Evolutionary conservation across 92 coral and sea anemone genomes (phyloP), one percentile per base, ranked within the genome.

Genomic region (Parazoanthus swiftii): DNA sequence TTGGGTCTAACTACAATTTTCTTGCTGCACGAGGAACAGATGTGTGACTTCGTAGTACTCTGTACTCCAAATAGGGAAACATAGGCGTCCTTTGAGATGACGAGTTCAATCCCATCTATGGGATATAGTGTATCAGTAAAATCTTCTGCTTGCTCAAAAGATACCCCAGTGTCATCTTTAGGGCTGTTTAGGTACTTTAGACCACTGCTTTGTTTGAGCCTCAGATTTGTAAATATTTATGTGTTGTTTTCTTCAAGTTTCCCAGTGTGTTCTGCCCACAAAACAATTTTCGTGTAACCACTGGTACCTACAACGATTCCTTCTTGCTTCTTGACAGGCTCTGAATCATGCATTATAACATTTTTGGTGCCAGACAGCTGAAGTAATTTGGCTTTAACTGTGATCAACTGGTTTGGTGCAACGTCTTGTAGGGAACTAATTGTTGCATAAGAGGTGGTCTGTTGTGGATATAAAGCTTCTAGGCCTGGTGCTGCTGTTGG

Each of bases 201-300:
- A 72, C 88, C 88, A 70, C 58, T 81, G 70, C 68, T 88, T 50
- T 88, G 86, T 65, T 88, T 88, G 13, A 88, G 86, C 86, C 90
- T 79, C 26, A 68, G 63, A 36, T 88, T 88, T 4, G 50, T 88
- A 39, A 88, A 88, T 56, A 88, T 36, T 39, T 88, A 88, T 36
- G 87, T 80, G 78, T 77, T 85, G 37, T 85, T 59, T 85, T 88
- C 39, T 80, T 88, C 90, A 7, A 80, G 33, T 18, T 88, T 39
- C 36, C 78, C 77, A 35, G 90, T 80, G 90, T 88, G 37, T 36
- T 88, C 59, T 56, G 86, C 86, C 90, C 88, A 87, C 74, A 87
- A 25, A 56, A 87, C 51, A 8, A 78, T 42, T 37, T 79, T 87
- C 21, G 58, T 56, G 25, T 88, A 78, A 21, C 90, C 88, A 36